Evolutionary conservation across 1,140 invertebrate genomes (phyloP).

Genomic region (Drosophila kepulauana): DNA sequence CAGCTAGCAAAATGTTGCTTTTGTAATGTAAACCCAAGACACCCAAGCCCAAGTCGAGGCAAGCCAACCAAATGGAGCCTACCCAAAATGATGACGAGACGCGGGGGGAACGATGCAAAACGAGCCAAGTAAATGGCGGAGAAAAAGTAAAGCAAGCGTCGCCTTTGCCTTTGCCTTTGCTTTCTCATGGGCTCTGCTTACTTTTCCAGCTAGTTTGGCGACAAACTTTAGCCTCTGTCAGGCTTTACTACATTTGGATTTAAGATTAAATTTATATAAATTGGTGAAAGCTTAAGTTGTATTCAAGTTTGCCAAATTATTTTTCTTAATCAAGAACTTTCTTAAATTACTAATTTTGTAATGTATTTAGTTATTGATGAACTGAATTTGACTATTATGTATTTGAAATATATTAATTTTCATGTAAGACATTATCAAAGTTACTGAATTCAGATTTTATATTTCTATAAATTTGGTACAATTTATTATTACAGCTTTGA

Average conservation of each 20-base stretch:
- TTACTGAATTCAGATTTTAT: no score
- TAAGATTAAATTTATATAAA: no score
- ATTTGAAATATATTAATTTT: no score
- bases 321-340: not conserved
- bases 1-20: constrained; percentile 77
- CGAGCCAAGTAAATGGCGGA: constrained; percentile 2
- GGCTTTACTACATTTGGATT: no score
- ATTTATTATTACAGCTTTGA: no score
- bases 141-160: not conserved
- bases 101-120: constrained; percentile 1
- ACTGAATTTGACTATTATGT: no score
- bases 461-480: no score
- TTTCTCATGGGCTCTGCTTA: not conserved
- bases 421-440: no score
- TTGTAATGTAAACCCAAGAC: constrained; percentile 73
- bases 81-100: not conserved
- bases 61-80: constrained; percentile 17
- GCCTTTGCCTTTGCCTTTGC: no score
- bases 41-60: not conserved
- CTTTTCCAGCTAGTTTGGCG: constrained; percentile 3
- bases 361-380: no score
- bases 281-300: not conserved
- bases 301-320: not conserved
- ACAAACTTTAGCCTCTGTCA: constrained; percentile 6
- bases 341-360: not conserved